phyloP scores from a whole-genome alignment of 2,113 vertebrate species.

The Rostratula benghalensis region DNA sequence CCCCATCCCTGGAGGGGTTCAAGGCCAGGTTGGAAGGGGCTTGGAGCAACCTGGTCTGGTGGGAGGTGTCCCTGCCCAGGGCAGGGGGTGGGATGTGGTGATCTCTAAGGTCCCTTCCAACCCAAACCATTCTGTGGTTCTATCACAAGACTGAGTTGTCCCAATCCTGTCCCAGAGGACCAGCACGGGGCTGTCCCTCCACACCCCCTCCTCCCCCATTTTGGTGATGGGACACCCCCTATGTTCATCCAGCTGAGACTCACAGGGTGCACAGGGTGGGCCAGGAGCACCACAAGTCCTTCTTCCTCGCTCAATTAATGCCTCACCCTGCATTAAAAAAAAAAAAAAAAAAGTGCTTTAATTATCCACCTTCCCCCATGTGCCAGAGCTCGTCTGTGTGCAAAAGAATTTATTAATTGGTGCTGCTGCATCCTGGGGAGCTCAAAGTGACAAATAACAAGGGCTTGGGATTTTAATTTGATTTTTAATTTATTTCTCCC shows the following conservation, averaged over 20 bases:
- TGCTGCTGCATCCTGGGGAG: background rate
- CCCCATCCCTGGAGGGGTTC: background rate
- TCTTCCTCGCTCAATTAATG: background rate
- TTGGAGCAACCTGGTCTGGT: background rate
- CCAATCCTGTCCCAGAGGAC: background rate
- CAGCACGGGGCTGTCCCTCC: background rate
- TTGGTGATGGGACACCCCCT: background rate
- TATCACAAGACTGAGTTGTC: background rate
- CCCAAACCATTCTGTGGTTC: background rate
- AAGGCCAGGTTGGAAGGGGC: background rate
- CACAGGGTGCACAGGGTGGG: background rate
- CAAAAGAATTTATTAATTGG: background rate
- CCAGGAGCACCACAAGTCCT: background rate
- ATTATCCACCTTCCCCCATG: background rate
- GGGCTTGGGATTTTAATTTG: background rate
- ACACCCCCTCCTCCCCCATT: fast-evolving
- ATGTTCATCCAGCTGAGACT: background rate
- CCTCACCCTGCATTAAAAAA: background rate
- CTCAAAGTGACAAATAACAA: background rate
- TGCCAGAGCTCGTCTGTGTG: background rate
- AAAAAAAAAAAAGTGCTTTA: background rate
- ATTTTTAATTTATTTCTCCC: background rate
- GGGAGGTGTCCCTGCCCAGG: background rate
- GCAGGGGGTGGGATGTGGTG: background rate
- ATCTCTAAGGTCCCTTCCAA: background rate